Conservation (phyloP, 1,140 invertebrate species). For the Paracyclopina nana region DNA sequence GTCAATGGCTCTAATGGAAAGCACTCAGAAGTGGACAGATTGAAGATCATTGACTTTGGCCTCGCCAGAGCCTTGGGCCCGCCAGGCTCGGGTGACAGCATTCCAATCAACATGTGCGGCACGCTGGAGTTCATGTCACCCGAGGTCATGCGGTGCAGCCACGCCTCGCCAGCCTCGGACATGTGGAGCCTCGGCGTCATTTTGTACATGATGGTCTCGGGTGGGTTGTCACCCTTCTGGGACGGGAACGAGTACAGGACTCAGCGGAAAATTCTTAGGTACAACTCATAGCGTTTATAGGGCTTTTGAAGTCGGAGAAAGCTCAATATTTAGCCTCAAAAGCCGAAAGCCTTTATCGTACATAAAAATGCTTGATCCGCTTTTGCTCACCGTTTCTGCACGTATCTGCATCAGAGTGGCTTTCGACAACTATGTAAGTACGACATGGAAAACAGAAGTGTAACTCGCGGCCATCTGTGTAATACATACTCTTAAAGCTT, state of each 20-base stretch:
- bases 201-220: conserved; percentile 55
- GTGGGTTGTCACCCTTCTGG: conserved; percentile 11
- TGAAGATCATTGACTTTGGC: conserved; percentile 82
- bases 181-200: conserved; percentile 89
- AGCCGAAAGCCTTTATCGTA: too few species aligned
- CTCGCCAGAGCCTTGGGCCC: conserved; percentile 53
- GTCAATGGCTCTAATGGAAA: background rate
- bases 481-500: too few species aligned
- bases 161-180: conserved; percentile 61
- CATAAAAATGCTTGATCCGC: too few species aligned
- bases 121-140: conserved; percentile 85
- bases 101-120: conserved; percentile 38
- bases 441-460: too few species aligned
- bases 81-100: conserved; percentile 23
- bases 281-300: too few species aligned
- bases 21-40: conserved; percentile 49
- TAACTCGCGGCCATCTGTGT: too few species aligned
- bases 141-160: conserved; percentile 78
- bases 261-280: background rate
- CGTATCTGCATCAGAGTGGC: too few species aligned
- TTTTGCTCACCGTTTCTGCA: too few species aligned
- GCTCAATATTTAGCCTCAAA: too few species aligned
- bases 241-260: conserved; percentile 2
- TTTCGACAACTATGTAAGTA: too few species aligned
- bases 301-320: too few species aligned